Base-by-base conservation (phyloP, 2,888 invertebrate species). In the Epistrophe grossulariae region DNA sequence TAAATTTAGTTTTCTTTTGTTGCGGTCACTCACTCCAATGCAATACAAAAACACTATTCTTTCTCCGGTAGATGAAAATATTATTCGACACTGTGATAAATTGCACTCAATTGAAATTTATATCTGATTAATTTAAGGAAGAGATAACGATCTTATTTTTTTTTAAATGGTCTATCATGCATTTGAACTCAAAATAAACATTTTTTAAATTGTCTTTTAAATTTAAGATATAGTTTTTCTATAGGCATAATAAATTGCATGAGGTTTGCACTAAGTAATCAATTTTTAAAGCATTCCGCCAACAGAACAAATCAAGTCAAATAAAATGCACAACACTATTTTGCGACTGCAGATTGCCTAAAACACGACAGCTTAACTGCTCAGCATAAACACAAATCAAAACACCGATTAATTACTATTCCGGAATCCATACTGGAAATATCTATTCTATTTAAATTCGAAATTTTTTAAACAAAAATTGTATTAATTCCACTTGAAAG, bases 51-150 rank as follows among this genome's bases (percentile, higher is more conserved):
- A 43, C 6, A 43, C 38, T 43, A 28, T 28, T 60, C 11, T 35
- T 15, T 60, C 59, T 59, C 0, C 19, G 17, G 35, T 11, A 17
- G 9, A n/a, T 17, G 15, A 60, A 73, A 79, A 83, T 24, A 24
- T 83, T 60, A 83, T 57, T 24, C 57, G 17, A 10, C n/a, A 48
- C 45, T 19, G 40, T 40, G 57, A 66, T 57, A 66, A 82, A 64
- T 72, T 31, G 45, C 60, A 59, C 50, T 48, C 52, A 72, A 60
- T 31, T 60, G 59, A 60, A 28, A 60, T 60, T 19, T 7, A 43
- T 52, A 11, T 52, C 24, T 50, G 7, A 24, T 52, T 45, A 35
- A 35, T 1, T 17, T 17, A 52, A 52, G 13, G 13, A 28, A 2
- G 11, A 52, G 7, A 24, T 8, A 24, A 15, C 52, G 8, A 15